phyloP scores from a whole-genome alignment of 1,140 invertebrate species.

The Drosophila teissieri region DNA sequence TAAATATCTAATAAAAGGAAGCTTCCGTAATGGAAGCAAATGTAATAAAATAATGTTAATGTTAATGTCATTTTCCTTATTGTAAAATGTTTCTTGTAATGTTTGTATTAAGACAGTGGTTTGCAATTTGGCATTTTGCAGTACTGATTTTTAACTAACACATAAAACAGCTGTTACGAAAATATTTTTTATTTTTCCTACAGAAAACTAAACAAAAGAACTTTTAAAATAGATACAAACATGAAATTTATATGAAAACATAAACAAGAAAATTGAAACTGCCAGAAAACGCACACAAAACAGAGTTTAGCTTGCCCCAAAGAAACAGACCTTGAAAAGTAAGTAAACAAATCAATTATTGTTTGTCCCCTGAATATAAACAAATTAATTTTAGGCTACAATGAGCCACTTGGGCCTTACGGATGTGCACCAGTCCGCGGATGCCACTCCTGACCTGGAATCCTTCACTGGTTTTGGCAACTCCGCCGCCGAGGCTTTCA shows the following conservation, averaged over 20 bases:
- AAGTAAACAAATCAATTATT: constrained; percentile 23
- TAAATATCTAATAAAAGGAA: background rate
- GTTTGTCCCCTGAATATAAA: too few relatives aligned
- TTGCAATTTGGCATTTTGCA: background rate
- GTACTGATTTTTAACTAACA: constrained; percentile 2
- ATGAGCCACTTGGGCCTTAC: constrained; percentile 34
- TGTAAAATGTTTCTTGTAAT: background rate
- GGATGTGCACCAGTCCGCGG: constrained; percentile 42
- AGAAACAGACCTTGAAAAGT: background rate
- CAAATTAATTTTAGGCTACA: background rate
- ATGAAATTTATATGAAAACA: background rate
- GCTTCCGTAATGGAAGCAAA: background rate
- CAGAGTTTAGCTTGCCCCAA: background rate
- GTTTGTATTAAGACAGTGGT: too few relatives aligned
- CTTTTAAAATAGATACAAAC: background rate
- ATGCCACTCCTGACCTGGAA: constrained; percentile 66
- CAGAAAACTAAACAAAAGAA: constrained; percentile 23
- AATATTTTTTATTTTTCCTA: background rate
- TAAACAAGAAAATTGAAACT: background rate
- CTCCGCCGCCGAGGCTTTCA: constrained; percentile 95
- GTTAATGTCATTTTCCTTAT: too few relatives aligned
- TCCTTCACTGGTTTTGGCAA: constrained; percentile 67
- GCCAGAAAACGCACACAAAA: background rate
- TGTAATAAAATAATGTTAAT: background rate
- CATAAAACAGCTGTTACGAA: constrained; percentile 19